These are phyloP conservation scores for Metridium senile DNA, from an alignment of 92 coral and sea anemone species.

Conservation along the genomic window DNA sequence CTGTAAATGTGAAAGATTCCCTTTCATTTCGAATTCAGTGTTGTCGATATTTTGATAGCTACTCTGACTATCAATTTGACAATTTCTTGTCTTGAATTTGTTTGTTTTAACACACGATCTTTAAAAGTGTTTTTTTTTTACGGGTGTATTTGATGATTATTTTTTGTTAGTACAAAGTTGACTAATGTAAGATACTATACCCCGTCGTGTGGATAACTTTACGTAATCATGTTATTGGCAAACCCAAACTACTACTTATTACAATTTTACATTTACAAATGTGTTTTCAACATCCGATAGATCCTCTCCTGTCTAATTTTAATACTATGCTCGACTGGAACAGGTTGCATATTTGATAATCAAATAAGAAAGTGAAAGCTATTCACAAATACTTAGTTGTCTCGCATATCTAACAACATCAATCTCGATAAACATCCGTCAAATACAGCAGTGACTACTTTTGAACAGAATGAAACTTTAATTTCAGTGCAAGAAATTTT, in stretches of 20 bases:
- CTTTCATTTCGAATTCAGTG: background rate
- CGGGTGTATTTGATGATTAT: background rate
- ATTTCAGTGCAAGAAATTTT: no score
- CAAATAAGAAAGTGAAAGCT: background rate
- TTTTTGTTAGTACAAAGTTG: conserved; percentile 1
- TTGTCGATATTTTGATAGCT: background rate
- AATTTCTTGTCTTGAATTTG: background rate
- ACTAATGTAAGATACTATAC: background rate
- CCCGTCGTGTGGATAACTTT: background rate
- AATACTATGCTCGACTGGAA: no score
- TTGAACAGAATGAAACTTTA: background rate
- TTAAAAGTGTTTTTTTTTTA: background rate
- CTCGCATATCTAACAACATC: background rate
- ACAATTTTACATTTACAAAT: background rate
- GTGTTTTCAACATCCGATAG: background rate
- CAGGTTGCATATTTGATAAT: no score
- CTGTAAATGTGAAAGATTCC: background rate
- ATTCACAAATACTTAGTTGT: background rate
- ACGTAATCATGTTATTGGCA: background rate
- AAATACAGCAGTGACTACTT: background rate
- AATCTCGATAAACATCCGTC: background rate
- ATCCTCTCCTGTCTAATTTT: no score
- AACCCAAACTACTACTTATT: background rate
- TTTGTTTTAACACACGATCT: background rate
- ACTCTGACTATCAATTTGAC: background rate